A percentile compares a stretch with the other conserved stretches of the same genome.
Evolutionary conservation across 2,888 invertebrate species (phyloP).

Genomic region (Drosophila kuntzei): DNA sequence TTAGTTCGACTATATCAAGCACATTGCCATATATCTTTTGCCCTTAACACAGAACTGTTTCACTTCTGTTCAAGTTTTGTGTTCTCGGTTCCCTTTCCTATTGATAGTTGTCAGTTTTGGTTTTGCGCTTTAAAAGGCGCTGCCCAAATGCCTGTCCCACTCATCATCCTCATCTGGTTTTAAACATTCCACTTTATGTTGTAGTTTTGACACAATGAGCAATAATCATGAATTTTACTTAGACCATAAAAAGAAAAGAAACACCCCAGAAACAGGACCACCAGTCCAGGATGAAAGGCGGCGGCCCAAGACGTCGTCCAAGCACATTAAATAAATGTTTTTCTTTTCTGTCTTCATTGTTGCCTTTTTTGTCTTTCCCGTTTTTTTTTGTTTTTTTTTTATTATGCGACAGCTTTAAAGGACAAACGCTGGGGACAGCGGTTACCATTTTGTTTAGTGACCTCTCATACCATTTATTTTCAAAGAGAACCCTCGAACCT

Average conservation of each 20-base stretch:
- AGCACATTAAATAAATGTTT: slow-evolving; percentile 82
- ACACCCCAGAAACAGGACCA: slow-evolving; percentile 11
- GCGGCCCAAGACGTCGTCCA: slow-evolving; percentile 61
- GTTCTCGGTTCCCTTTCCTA: slow-evolving; percentile 30
- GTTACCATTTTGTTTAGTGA: slow-evolving; percentile 75
- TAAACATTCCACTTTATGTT: slow-evolving; percentile 81
- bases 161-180: slow-evolving; percentile 76
- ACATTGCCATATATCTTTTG: slow-evolving; percentile 75
- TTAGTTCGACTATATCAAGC: slow-evolving; percentile 83
- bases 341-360: slow-evolving; percentile 69
- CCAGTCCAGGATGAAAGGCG: slow-evolving; percentile 23
- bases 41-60: slow-evolving; percentile 49
- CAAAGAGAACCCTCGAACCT: slow-evolving; percentile 9
- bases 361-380: slow-evolving; percentile 47
- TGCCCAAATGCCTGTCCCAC: slow-evolving; percentile 43
- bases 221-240: slow-evolving; percentile 81
- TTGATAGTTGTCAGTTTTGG: slow-evolving; percentile 66
- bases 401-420: slow-evolving; percentile 72
- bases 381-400: slow-evolving; percentile 53
- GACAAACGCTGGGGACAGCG: slow-evolving; percentile 64
- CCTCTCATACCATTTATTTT: slow-evolving; percentile 49
- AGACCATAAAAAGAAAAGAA: slow-evolving; percentile 66
- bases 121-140: slow-evolving; percentile 45
- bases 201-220: slow-evolving; percentile 81
- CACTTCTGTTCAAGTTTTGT: slow-evolving; percentile 13